Percentiles rank a stretch among this genome's conserved stretches.
Conservation (phyloP, 2,113 vertebrate genomes). For the Callipepla squamata region DNA sequence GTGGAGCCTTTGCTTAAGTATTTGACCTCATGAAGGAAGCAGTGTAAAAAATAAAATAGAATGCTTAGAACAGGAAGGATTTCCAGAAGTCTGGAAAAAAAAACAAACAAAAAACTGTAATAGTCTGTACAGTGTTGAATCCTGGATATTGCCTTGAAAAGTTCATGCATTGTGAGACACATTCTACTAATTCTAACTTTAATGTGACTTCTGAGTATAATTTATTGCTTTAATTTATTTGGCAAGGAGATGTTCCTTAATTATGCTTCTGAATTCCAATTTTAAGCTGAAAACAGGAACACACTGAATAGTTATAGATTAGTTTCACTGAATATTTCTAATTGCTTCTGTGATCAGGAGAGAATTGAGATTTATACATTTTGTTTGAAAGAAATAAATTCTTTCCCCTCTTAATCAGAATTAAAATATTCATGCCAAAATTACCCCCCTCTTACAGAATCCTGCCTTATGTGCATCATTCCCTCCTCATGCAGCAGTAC, state of each 20-base stretch:
- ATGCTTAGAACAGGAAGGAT: background rate
- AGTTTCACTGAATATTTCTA: background rate
- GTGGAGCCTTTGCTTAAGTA: background rate
- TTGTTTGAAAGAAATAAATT: background rate
- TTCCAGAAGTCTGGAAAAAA: background rate
- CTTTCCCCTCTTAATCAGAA: background rate
- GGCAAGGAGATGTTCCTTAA: background rate
- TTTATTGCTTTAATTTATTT: background rate
- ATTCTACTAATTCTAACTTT: background rate
- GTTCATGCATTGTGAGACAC: accelerated
- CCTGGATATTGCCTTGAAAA: background rate
- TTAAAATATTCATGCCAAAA: accelerated
- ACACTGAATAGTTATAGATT: background rate
- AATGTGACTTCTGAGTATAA: background rate
- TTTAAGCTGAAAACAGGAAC: background rate
- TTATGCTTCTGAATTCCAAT: background rate
- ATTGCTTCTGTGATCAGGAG: background rate
- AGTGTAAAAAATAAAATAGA: background rate
- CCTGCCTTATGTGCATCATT: background rate
- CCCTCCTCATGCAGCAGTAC: accelerated
- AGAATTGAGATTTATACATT: background rate
- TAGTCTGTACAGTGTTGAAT: background rate
- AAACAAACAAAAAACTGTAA: too few relatives aligned
- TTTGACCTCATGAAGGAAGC: background rate
- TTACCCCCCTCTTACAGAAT: accelerated